Conservation (phyloP, 2,113 vertebrate species). For the Anhinga anhinga region DNA sequence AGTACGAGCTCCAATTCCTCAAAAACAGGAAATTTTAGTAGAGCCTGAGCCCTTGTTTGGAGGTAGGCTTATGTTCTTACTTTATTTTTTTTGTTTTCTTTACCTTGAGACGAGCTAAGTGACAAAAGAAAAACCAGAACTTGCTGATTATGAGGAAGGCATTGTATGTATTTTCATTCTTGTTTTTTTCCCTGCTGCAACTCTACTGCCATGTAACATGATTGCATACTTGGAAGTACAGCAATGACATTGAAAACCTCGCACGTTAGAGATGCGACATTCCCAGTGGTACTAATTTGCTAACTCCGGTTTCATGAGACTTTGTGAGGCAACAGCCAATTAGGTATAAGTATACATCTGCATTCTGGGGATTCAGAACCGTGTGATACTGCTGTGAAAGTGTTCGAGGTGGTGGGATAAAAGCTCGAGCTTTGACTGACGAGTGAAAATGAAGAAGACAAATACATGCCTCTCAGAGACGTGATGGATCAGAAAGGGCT, state of each 20-base stretch:
- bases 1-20: conserved; percentile 97
- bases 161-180: background rate
- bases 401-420: background rate
- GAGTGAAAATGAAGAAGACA: background rate
- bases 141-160: background rate
- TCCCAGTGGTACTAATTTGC: background rate
- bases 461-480: background rate
- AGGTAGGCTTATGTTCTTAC: conserved; percentile 76
- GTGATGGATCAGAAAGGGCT: background rate
- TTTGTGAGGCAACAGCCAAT: background rate
- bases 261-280: rapidly evolving
- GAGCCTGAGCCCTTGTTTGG: conserved; percentile 97
- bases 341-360: background rate
- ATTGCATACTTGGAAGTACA: background rate
- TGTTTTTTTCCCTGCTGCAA: background rate
- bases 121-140: background rate
- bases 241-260: background rate
- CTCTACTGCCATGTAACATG: background rate
- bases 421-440: background rate
- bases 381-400: background rate
- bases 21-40: conserved; percentile 98
- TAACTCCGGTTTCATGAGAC: background rate
- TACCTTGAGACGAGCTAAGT: background rate
- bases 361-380: background rate
- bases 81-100: background rate